Evolutionary conservation across 2,797 vertebrate genomes (phyloP).

Genomic region (Clangula hyemalis): DNA sequence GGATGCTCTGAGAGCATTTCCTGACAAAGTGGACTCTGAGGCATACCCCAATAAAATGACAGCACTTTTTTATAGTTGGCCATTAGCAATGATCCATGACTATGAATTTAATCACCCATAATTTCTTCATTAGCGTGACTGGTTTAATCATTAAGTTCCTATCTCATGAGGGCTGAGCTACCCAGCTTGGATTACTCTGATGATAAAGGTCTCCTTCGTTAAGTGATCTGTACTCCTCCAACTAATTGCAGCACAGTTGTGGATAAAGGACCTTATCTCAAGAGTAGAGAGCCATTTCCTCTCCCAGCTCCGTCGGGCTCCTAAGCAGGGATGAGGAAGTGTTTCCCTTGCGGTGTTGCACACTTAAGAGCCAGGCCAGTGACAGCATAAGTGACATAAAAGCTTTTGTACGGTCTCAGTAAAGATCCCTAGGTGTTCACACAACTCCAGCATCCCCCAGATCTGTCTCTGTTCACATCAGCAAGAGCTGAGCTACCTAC

Average conservation of each 20-base stretch:
- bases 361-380: background rate
- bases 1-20: background rate
- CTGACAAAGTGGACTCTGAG: background rate
- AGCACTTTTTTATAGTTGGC: background rate
- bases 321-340: background rate
- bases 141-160: background rate
- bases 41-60: background rate
- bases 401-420: background rate
- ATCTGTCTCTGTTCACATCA: background rate
- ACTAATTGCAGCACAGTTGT: background rate
- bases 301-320: background rate
- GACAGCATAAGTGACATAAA: background rate
- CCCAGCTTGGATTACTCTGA: background rate
- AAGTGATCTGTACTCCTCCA: background rate
- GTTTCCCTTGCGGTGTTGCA: background rate
- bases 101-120: background rate
- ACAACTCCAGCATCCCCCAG: background rate
- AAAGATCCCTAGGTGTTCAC: background rate
- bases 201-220: background rate
- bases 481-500: background rate
- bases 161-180: background rate
- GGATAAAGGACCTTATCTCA: background rate
- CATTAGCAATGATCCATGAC: background rate
- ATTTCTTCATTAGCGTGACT: background rate
- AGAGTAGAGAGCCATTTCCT: accelerated